A percentile compares a stretch with the other conserved stretches of the same genome.
phyloP scores from a whole-genome alignment of 2,113 vertebrate species.

The Sceloporus tristichus region DNA sequence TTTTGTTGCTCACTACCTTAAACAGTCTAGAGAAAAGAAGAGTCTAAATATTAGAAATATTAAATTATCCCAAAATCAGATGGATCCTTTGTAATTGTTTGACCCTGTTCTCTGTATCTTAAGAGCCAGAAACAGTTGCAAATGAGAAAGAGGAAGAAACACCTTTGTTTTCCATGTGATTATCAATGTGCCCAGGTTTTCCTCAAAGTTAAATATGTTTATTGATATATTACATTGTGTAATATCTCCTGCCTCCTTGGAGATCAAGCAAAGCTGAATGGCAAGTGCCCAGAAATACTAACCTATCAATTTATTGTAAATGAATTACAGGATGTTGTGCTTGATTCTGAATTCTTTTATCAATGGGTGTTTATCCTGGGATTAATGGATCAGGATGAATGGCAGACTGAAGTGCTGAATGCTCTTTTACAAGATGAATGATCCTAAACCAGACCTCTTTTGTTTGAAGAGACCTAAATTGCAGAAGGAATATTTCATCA shows the following conservation, averaged over 20 bases:
- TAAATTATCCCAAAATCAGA: neutral
- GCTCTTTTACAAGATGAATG: slow-evolving; percentile 71
- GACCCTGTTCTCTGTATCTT: neutral
- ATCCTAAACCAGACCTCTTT: slow-evolving; percentile 75
- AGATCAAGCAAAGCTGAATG: slow-evolving; percentile 23
- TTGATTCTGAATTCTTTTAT: slow-evolving; percentile 74
- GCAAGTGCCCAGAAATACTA: slow-evolving; percentile 45
- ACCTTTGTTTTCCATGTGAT: neutral
- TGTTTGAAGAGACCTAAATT: slow-evolving; percentile 74
- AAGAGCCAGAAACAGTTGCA: neutral
- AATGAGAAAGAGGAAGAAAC: neutral
- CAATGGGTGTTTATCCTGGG: slow-evolving; percentile 71
- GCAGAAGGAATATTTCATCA: slow-evolving; percentile 72
- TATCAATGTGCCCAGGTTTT: neutral
- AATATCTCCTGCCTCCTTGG: slow-evolving; percentile 47
- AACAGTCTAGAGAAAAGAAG: neutral
- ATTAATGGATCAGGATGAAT: slow-evolving; percentile 69
- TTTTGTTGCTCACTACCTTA: neutral
- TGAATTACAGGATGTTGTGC: slow-evolving; percentile 57
- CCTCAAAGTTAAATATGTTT: slow-evolving; percentile 34
- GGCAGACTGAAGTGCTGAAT: slow-evolving; percentile 65
- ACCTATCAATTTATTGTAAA: slow-evolving; percentile 67
- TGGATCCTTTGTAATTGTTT: neutral
- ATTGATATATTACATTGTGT: slow-evolving; percentile 41
- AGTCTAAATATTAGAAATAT: neutral